Percentiles rank a stretch among this genome's conserved stretches.
Conservation (phyloP, 2,113 vertebrate species). For the Rhagologus leucostigma region DNA sequence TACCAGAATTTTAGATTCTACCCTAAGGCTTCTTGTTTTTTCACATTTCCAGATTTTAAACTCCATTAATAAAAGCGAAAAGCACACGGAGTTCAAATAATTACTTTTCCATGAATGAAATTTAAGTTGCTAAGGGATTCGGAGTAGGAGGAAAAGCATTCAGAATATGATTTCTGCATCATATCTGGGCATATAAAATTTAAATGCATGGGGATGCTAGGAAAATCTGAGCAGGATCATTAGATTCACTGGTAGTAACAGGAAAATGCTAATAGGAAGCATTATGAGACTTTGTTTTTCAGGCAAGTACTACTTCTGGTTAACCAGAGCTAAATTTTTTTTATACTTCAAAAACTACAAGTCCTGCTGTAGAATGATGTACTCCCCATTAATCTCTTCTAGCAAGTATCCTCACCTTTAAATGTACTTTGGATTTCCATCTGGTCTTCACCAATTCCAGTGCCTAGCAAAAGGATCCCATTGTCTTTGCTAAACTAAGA, state of each 20-base stretch:
- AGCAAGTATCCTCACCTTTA: not conserved
- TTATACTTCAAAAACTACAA: not conserved
- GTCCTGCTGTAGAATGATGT: not conserved
- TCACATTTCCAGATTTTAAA: not conserved
- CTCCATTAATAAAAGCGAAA: not conserved
- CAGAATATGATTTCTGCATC: not conserved
- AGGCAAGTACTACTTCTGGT: not conserved
- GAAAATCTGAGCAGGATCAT: not conserved
- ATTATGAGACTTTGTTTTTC: not conserved
- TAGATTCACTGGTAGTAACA: not conserved
- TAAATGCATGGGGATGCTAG: not conserved
- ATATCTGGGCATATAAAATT: not conserved
- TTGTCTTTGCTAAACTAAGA: not conserved
- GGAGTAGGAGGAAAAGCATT: not conserved
- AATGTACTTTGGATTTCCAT: not conserved
- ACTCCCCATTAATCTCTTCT: not conserved
- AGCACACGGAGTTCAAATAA: conserved; percentile 2
- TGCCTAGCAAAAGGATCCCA: not conserved
- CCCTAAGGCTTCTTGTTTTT: not conserved
- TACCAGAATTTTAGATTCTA: not conserved
- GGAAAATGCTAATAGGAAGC: not conserved
- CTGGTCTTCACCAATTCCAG: not conserved
- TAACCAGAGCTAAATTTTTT: not conserved
- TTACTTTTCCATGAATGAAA: conserved; percentile 2
- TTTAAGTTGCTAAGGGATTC: not conserved